These are phyloP conservation scores for Apodemia mormo DNA, from an alignment of 2,888 invertebrate species.

Conservation along the genomic window DNA sequence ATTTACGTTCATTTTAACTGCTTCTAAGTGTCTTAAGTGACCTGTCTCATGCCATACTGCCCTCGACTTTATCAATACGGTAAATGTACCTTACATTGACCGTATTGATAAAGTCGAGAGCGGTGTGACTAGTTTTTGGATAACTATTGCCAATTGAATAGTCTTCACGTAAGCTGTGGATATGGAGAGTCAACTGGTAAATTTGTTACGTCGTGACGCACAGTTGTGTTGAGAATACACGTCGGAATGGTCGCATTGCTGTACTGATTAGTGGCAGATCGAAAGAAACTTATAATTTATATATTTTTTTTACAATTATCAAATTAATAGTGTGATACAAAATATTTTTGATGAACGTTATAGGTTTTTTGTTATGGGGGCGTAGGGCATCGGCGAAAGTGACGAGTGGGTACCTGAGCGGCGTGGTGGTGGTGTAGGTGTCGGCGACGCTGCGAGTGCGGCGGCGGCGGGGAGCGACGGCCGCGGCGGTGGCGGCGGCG, in stretches of 20 bases:
- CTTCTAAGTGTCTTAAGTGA: too few relatives aligned
- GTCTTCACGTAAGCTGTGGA: too few relatives aligned
- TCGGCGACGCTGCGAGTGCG: slow-evolving; percentile 37
- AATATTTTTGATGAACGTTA: background rate
- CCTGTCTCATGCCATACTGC: too few relatives aligned
- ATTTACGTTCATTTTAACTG: too few relatives aligned
- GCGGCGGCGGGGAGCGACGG: slow-evolving; percentile 45
- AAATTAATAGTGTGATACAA: slow-evolving; percentile 5
- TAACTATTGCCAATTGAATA: too few relatives aligned
- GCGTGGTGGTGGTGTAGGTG: slow-evolving; percentile 32
- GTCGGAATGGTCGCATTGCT: background rate
- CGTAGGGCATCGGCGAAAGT: background rate
- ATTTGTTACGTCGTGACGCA: too few relatives aligned
- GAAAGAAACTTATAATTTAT: background rate
- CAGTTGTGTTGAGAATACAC: background rate
- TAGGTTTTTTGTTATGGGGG: background rate
- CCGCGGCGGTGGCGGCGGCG: slow-evolving; percentile 46
- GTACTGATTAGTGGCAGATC: background rate
- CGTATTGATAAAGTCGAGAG: too few relatives aligned
- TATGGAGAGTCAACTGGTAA: too few relatives aligned
- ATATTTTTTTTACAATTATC: background rate
- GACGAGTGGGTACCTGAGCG: slow-evolving; percentile 32
- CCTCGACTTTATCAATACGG: too few relatives aligned
- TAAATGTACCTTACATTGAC: too few relatives aligned
- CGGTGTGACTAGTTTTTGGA: too few relatives aligned